phyloP scores from a whole-genome alignment of 2,888 invertebrate genomes.

The Zhengitettix transpicula region DNA sequence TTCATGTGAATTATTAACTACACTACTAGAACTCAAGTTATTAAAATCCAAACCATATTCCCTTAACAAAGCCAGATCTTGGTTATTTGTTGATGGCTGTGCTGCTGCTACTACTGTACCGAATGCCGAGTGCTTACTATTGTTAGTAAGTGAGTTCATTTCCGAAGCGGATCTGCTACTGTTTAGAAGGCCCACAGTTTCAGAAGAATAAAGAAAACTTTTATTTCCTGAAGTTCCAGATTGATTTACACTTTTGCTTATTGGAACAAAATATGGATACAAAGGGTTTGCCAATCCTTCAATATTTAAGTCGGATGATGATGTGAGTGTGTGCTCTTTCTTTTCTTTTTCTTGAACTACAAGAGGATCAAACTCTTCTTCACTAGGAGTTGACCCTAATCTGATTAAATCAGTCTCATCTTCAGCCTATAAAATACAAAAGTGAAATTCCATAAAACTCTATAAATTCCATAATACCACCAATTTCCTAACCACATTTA shows the following conservation, averaged over 20 bases:
- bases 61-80: slow-evolving; percentile 27
- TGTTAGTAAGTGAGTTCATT: not conserved
- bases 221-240: slow-evolving; percentile 2
- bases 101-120: slow-evolving; percentile 8
- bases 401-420: slow-evolving; percentile 38
- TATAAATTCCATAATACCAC: not conserved
- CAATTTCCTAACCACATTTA: too few relatives aligned
- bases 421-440: not conserved
- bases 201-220: slow-evolving; percentile 6
- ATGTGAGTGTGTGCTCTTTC: slow-evolving; percentile 5
- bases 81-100: slow-evolving; percentile 23
- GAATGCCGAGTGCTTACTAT: slow-evolving; percentile 13
- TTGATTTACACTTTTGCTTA: slow-evolving; percentile 3
- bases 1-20: too few relatives aligned
- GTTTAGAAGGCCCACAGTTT: not conserved
- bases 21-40: slow-evolving; percentile 24
- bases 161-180: not conserved
- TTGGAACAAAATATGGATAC: slow-evolving; percentile 26
- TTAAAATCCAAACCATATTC: slow-evolving; percentile 59
- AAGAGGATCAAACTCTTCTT: slow-evolving; percentile 48
- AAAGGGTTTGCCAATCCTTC: slow-evolving; percentile 33
- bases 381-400: slow-evolving; percentile 42
- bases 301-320: slow-evolving; percentile 21
- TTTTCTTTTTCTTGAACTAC: slow-evolving; percentile 23
- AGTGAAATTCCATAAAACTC: not conserved